Evolutionary conservation across 2,888 invertebrate species (phyloP).

Genomic region (Sarcophaga rosellei): DNA sequence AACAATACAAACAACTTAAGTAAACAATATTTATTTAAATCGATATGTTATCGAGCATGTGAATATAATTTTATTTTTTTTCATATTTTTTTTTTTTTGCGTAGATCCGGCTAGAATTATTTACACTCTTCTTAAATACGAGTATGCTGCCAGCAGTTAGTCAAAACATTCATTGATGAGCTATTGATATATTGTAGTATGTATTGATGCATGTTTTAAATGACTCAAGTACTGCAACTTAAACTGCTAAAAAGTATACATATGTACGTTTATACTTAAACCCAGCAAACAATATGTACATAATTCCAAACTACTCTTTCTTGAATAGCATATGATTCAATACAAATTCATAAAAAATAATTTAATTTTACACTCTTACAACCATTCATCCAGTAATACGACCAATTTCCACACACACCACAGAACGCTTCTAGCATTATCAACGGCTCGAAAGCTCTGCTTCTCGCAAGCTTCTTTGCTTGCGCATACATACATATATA

Average conservation of each 20-base stretch:
- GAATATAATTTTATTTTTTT: too few species aligned
- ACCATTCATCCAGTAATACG: too few species aligned
- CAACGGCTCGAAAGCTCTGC: too few species aligned
- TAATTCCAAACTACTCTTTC: too few species aligned
- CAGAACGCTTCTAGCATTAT: too few species aligned
- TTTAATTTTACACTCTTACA: too few species aligned
- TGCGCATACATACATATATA: too few species aligned
- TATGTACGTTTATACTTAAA: neutral
- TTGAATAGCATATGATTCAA: too few species aligned
- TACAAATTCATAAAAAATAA: too few species aligned
- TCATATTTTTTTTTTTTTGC: neutral
- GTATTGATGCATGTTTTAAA: constrained; percentile 14
- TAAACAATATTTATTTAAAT: neutral
- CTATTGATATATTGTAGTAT: neutral
- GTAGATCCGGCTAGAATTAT: constrained; percentile 52
- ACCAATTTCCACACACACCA: too few species aligned
- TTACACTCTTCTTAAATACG: neutral
- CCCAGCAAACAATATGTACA: neutral
- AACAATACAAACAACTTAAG: neutral
- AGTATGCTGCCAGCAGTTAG: neutral
- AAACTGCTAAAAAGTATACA: neutral
- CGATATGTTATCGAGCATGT: neutral
- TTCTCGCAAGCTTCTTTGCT: too few species aligned
- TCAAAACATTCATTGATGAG: constrained; percentile 3
- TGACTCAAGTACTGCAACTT: constrained; percentile 2